A percentile compares a stretch with the other conserved stretches of the same genome.
phyloP scores from a whole-genome alignment of 1,140 invertebrate genomes.

The Aporrectodea caliginosa region DNA sequence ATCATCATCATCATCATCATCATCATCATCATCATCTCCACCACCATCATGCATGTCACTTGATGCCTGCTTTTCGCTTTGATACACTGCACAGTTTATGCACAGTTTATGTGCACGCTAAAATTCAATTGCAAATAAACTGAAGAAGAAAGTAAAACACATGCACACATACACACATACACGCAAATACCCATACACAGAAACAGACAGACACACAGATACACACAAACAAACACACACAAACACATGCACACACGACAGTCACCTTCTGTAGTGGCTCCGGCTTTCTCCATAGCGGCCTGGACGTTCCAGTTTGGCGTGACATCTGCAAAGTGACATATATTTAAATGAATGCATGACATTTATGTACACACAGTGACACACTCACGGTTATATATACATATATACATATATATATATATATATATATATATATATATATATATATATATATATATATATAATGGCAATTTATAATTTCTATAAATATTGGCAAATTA shows the following conservation, averaged over 20 bases:
- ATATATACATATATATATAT: not conserved
- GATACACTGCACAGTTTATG: no score
- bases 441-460: slow-evolving; percentile 4
- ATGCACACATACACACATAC: not conserved
- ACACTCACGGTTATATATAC: no score
- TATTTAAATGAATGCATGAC: not conserved
- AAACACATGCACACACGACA: not conserved
- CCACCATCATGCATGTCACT: not conserved
- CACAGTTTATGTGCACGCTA: no score
- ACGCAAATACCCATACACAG: not conserved
- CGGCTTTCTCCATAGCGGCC: not conserved
- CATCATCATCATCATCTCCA: not conserved
- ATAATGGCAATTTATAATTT: not conserved
- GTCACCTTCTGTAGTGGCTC: not conserved
- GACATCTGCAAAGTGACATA: not conserved
- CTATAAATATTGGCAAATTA: no score
- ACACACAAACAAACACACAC: not conserved
- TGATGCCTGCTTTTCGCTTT: no score
- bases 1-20: slow-evolving; percentile 1
- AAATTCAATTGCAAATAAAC: no score
- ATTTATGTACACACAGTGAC: no score
- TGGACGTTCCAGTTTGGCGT: not conserved
- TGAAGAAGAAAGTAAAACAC: no score
- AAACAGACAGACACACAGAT: not conserved
- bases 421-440: not conserved